Evolutionary conservation across 2,113 vertebrate genomes (phyloP), one percentile per base, ranked within the genome.

Genomic region (Uria aalge): DNA sequence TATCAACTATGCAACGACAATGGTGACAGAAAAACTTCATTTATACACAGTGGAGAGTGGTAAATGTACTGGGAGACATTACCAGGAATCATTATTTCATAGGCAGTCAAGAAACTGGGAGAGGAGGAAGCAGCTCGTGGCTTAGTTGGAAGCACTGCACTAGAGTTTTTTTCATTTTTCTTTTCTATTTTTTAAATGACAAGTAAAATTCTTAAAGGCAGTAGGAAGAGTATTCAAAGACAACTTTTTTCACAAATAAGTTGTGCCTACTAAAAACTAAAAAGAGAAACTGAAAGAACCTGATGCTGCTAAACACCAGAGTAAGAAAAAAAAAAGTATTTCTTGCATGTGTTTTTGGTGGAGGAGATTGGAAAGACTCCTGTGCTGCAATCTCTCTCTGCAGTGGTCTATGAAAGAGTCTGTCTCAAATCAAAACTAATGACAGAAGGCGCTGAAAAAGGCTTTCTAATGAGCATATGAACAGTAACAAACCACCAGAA

Each of bases 11-110:
- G 32, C 38, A 92, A 50, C 0, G 7, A 21, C 8, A 57, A 22
- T 0, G 0, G 45, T 40, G 27, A 92, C n/a, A 38, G 36, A 17
- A 53, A 41, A 85, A 43, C 11, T 48, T 50, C 47, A 59, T 8
- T 38, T 55, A 52, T 3, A 36, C 5, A 15, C 29, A 38, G 10
- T 22, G 16, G 27, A 90, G 32, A 90, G 53, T 4, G 6, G 32
- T 71, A 86, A 76, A 91, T 0, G 0, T 8, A 17, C 11, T 24
- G 17, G 15, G 26, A 64, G 8, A 34, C 0, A 0, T 22, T 53
- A 26, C 29, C 84, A 68, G 38, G 22, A 50, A 55, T 41, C 36
- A 34, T n/a, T 20, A 43, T 18, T 84, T 53, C 40, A 34, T 13
- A 13, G 32, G 14, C 30, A 85, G 29, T 21, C 66, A 64, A 57